Conservation (phyloP, 2,113 vertebrate genomes). For the Actenoides lindsayi region DNA sequence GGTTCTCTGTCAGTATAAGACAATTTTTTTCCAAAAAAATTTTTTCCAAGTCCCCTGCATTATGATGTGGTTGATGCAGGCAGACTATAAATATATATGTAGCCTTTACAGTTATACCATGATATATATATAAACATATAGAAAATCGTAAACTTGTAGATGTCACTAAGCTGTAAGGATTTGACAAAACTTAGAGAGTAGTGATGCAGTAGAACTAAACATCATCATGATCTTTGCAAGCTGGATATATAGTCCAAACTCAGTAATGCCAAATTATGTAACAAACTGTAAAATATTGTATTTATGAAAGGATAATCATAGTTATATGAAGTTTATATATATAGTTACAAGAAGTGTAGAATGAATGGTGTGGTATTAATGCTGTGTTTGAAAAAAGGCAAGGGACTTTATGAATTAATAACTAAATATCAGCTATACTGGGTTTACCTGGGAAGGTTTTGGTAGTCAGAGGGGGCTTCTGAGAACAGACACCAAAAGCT, state of each 20-base stretch:
- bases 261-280: not conserved
- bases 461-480: not conserved
- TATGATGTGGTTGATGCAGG: not conserved
- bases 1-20: not conserved
- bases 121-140: not conserved
- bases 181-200: not conserved
- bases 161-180: not conserved
- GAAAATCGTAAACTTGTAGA: not conserved
- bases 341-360: not conserved
- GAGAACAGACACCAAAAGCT: not conserved
- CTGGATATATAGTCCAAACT: not conserved
- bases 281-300: not conserved
- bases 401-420: not conserved
- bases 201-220: not conserved
- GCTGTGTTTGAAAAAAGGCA: not conserved
- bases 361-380: not conserved
- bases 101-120: not conserved
- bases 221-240: not conserved
- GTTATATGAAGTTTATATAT: not conserved
- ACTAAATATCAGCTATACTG: not conserved
- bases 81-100: not conserved
- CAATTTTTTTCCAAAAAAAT: not conserved
- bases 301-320: not conserved
- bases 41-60: not conserved
- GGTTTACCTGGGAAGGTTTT: not conserved